Conservation (phyloP, 2,113 vertebrate genomes). For the Aegithalos caudatus region DNA sequence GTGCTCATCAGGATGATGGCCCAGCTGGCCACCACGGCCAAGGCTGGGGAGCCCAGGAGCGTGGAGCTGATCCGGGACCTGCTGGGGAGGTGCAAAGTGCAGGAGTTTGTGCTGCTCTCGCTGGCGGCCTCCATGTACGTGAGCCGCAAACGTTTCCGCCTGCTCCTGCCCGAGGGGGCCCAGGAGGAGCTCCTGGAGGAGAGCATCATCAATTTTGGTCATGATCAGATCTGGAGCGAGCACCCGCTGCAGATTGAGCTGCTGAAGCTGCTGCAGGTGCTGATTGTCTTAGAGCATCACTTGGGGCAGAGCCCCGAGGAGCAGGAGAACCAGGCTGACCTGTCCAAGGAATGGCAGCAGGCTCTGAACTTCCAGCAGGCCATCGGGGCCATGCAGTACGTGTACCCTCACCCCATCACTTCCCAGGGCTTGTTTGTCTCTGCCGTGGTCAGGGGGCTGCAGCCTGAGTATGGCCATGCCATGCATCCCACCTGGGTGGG, state of each 20-base stretch:
- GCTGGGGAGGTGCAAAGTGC: constrained; percentile 83
- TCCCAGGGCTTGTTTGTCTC: constrained; percentile 93
- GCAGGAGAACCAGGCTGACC: constrained; percentile 71
- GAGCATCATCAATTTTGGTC: constrained; percentile 82
- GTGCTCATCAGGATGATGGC: constrained; percentile 84
- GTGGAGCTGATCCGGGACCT: constrained; percentile 77
- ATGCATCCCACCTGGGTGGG: constrained; percentile 96
- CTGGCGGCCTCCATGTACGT: constrained; percentile 91
- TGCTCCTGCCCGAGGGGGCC: neutral
- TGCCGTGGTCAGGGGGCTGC: constrained; percentile 85
- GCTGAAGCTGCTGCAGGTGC: constrained; percentile 89
- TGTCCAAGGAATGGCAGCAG: constrained; percentile 90
- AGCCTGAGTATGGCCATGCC: constrained; percentile 87
- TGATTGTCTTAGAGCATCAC: constrained; percentile 90
- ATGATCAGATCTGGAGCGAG: constrained; percentile 86
- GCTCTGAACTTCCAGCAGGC: constrained; percentile 91
- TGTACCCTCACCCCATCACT: constrained; percentile 88
- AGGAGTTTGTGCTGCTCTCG: constrained; percentile 87
- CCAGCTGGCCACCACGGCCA: constrained; percentile 78
- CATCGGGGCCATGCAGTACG: constrained; percentile 86
- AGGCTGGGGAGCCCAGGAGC: constrained; percentile 55
- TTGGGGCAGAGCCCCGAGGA: constrained; percentile 74
- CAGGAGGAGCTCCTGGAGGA: constrained; percentile 83
- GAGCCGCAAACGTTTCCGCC: constrained; percentile 76
- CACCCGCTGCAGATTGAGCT: constrained; percentile 92